Percentiles rank a stretch among this genome's conserved stretches.
Evolutionary conservation across 2,797 vertebrate species (phyloP).

Genomic region (Pangasius sanitwongsei): DNA sequence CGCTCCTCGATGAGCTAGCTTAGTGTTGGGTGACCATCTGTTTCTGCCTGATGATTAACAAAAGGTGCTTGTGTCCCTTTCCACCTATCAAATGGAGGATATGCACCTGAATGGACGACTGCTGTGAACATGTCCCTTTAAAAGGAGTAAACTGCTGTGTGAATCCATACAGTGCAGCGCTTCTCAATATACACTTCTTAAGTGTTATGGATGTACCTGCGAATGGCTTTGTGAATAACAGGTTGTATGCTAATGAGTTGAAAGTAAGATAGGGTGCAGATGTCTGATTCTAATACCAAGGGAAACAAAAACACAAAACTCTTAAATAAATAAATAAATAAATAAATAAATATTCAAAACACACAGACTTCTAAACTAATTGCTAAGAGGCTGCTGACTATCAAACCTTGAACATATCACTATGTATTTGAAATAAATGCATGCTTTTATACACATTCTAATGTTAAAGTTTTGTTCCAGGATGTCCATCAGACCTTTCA

Average conservation of each 20-base stretch:
- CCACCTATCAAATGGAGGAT: constrained; percentile 22
- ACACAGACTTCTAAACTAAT: not conserved
- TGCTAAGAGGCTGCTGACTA: not conserved
- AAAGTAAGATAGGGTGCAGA: constrained; percentile 19
- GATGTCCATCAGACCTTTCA: not conserved
- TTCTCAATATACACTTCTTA: not conserved
- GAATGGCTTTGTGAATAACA: constrained; percentile 22
- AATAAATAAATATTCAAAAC: not conserved
- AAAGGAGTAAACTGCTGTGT: not conserved
- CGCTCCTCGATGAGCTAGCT: constrained; percentile 54
- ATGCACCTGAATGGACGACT: not conserved
- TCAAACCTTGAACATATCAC: not conserved
- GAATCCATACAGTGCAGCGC: not conserved
- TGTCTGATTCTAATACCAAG: no score
- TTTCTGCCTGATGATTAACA: constrained; percentile 39
- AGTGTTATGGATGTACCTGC: not conserved
- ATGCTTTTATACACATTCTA: not conserved
- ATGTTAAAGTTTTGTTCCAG: not conserved
- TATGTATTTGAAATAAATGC: not conserved
- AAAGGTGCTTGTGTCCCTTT: not conserved
- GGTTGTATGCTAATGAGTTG: constrained; percentile 45
- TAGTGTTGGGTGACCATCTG: constrained; percentile 71
- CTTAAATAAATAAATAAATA: not conserved
- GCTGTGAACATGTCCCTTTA: not conserved
- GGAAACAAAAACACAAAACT: not conserved